Evolutionary conservation across 2,113 vertebrate species (phyloP), one percentile per base, ranked within the genome.

Genomic region (Cervus canadensis): DNA sequence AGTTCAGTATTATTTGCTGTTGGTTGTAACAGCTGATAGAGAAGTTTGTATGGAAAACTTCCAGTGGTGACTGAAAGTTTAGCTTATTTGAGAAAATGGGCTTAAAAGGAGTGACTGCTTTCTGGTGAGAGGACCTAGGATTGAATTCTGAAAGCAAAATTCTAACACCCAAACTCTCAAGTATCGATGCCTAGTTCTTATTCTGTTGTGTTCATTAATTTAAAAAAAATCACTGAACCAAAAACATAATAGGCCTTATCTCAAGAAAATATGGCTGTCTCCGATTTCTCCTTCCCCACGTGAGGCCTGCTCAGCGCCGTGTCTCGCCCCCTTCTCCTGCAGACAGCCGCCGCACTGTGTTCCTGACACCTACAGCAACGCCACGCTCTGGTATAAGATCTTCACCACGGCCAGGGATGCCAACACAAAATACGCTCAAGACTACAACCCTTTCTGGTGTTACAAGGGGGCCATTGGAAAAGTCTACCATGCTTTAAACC

Each of bases 381-480:
- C 99, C 87, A 99, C 99, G 0, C 99, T 99, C 52, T 99, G 99
- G 99, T 99, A 99, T 99, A 99, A 99, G 98, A 99, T 99, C 98
- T 99, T 99, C 98, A 99, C 99, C 81, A 99, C 99, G 0, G 99
- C 99, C 40, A 99, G 99, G 4, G 99, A 99, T 97, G 99, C 99
- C 0, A 99, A 99, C 78, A 99, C 99, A 40, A 99, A 99, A 98
- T 99, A 99, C 74, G 99, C 99, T 14, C 99, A 99, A 98, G 99
- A 99, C 95, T 99, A 99, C 98, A 99, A 99, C 98, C 99, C 99
- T 1, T 99, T 99, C 99, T 99, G 99, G 99, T 99, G 99, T 99
- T 99, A 99, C 95, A 99, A 99, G 98, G 99, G 99, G 97, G 99
- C 99, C 52, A 99, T 99, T 9, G 99, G 99, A 64, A 99, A 99